Conservation (phyloP, 2,113 vertebrate species). For the Numenius arquata region DNA sequence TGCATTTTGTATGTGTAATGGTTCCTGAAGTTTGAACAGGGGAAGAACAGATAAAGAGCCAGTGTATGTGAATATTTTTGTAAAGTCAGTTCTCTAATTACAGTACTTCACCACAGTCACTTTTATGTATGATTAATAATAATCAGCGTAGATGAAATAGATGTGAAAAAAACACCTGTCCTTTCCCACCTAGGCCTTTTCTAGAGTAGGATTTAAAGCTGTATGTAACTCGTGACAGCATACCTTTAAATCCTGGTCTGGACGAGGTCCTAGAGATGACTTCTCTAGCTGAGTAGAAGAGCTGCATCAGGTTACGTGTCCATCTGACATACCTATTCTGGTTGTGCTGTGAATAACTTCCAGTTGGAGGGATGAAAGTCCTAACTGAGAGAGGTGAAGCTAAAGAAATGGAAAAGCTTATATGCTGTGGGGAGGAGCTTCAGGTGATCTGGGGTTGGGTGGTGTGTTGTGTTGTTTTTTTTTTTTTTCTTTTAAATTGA, state of each 20-base stretch:
- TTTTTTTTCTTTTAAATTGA: neutral
- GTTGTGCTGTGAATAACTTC: neutral
- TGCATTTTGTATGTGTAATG: neutral
- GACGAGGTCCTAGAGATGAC: neutral
- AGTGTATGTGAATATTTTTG: neutral
- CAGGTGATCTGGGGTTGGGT: neutral
- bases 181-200: neutral
- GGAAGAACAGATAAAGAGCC: neutral
- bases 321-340: neutral
- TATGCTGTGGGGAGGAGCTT: neutral
- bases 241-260: slow-evolving; percentile 29
- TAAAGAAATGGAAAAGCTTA: neutral
- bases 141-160: neutral
- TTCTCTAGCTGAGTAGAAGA: neutral
- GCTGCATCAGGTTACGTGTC: neutral
- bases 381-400: neutral
- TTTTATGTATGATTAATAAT: neutral
- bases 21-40: neutral
- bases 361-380: neutral
- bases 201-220: slow-evolving; percentile 8
- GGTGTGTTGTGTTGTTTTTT: neutral
- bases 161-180: neutral
- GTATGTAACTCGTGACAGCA: neutral
- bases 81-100: neutral
- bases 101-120: neutral